Evolutionary conservation across 2,113 vertebrate species (phyloP), one percentile per base, ranked within the genome.

Genomic region (Zosterops lateralis): DNA sequence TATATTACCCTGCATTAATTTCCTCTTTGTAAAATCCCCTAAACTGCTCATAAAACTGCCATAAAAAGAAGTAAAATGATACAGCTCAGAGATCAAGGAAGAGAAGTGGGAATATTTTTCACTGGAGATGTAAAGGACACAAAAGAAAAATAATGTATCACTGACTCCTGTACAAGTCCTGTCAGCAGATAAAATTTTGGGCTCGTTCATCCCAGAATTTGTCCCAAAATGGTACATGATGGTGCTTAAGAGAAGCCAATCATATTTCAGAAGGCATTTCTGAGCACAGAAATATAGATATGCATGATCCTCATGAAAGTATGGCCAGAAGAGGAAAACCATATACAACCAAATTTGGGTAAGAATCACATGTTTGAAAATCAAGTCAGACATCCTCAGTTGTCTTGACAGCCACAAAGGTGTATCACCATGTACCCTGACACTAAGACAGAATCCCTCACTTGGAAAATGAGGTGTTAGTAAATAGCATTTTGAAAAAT

Each of bases 41-140:
- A 76, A 79, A 70, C 34, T 77, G 62, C 44, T 93, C 66, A 40
- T 83, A 85, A 87, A 95, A 94, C 54, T 48, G 61, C 53, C 82
- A 77, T 80, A 61, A 91, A 94, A 91, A 92, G 44, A 85, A 84
- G 80, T 81, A 91, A 93, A 93, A 78, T 60, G 48, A 95, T 95
- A 71, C n/a, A 79, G 54, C 73, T 87, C 28, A 1, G 79, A 93
- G 83, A 95, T 92, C 76, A 83, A 87, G 56, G 34, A 92, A 82
- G 51, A 87, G 16, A 90, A 96, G 77, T 66, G 24, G 31, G 36
- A 51, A 38, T 32, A 38, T 87, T 90, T 84, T 94, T 74, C 54
- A 77, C 28, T 12, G 47, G 28, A 84, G 31, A 88, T 16, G 29
- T 45, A 87, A 78, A 79, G 76, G 90, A 84, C 53, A 86, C 47